These are phyloP conservation scores for Formica exsecta DNA, from an alignment of 1,140 invertebrate species.

Conservation along the genomic window DNA sequence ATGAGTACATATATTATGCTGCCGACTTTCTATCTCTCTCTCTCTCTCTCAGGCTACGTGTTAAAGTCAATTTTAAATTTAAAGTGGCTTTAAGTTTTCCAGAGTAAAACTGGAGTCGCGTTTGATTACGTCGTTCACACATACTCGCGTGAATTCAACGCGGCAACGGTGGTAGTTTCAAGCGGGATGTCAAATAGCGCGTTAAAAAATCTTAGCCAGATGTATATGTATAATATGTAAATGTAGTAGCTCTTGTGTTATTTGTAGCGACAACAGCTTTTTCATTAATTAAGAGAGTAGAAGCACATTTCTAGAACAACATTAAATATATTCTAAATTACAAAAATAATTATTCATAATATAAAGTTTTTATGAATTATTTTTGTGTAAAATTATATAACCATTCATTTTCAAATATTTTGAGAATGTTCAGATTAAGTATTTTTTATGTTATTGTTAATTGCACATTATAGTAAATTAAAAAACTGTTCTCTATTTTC, in stretches of 20 bases:
- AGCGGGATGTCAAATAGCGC: not conserved
- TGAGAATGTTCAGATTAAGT: not conserved
- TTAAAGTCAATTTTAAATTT: constrained; percentile 55
- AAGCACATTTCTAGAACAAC: not conserved
- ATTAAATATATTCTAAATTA: not conserved
- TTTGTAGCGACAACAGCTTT: not conserved
- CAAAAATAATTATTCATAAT: not conserved
- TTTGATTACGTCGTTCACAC: constrained; percentile 38
- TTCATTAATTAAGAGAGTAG: not conserved
- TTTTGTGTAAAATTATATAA: no score
- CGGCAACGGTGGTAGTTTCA: not conserved
- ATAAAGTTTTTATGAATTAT: no score
- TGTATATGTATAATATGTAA: not conserved
- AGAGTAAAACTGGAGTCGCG: not conserved
- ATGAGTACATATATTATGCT: constrained; percentile 48
- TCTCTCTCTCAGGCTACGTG: constrained; percentile 12
- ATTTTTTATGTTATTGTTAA: no score
- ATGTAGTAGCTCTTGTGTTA: not conserved
- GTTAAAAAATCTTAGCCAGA: constrained; percentile 34
- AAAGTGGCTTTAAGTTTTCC: constrained; percentile 42
- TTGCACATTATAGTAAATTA: no score
- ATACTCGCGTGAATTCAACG: constrained; percentile 26
- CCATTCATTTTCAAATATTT: not conserved
- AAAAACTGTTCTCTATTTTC: no score
- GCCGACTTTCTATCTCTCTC: no score